Conservation (phyloP, 1,140 invertebrate genomes). For the Lepeophtheirus salmonis region DNA sequence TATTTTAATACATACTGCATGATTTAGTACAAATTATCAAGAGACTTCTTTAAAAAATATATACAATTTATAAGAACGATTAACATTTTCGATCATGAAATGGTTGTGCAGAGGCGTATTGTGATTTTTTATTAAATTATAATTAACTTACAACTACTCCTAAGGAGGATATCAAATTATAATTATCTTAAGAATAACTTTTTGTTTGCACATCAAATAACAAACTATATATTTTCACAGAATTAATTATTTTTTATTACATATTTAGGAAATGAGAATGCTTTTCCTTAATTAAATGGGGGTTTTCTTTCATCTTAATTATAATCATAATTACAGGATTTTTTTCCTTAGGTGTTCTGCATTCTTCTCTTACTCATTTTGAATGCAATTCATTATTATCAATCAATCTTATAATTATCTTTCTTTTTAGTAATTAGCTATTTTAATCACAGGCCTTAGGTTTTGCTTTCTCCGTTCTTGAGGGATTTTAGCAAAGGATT, state of each 20-base stretch:
- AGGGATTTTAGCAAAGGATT: neutral
- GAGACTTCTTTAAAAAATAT: too few relatives aligned
- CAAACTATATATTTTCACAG: neutral
- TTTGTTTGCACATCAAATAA: neutral
- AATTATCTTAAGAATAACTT: neutral
- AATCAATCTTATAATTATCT: conserved; percentile 1
- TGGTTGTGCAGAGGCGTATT: too few relatives aligned
- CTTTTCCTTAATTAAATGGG: neutral
- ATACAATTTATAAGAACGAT: too few relatives aligned
- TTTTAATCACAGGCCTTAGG: neutral
- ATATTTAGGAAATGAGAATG: neutral
- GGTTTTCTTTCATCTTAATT: neutral
- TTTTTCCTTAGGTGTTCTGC: too few relatives aligned
- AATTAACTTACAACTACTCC: too few relatives aligned
- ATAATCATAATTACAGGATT: conserved; percentile 1
- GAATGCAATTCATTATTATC: conserved; percentile 7
- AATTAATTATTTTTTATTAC: too few relatives aligned
- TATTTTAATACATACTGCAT: too few relatives aligned
- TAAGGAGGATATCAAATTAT: neutral
- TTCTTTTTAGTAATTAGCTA: neutral
- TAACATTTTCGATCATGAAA: too few relatives aligned
- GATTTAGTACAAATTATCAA: too few relatives aligned
- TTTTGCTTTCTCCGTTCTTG: neutral
- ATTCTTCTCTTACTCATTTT: too few relatives aligned
- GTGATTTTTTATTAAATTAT: too few relatives aligned